Base-by-base conservation (phyloP, 2,888 invertebrate species). In the Nemoura dubitans region DNA sequence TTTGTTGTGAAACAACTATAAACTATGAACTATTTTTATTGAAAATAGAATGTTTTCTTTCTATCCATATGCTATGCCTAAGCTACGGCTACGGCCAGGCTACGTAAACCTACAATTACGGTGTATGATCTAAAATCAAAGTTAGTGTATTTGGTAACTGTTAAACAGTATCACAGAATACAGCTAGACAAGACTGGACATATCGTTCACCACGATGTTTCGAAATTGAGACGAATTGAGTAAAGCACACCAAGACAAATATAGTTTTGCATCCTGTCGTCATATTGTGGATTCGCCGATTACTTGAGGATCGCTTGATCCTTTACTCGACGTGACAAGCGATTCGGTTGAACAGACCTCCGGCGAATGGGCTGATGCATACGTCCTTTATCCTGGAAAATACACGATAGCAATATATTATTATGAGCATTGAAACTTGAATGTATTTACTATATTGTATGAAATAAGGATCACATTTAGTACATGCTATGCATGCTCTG, bases 161-260 rank as follows among this genome's bases (percentile, higher is more conserved):
- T n/a, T 28, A 42, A 26, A 83, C 5, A 83, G 30, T 83, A 83
- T 83, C 83, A 83, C 83, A 83, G 83, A 26, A 83, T 36, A 83
- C 36, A 83, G 83, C 83, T 42, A 83, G 83, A 83, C 26, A 83
- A 83, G 83, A 83, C 83, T 43, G 29, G 26, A 26, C 7, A 5
- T 1, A 83, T 21, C 16, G 21, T 6, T 26, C 21, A 82, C 21
- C 42, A 43, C 43, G 36, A n/a, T 36, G 43, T 26, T 16, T 25
- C n/a, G 81, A 29, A 29, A 14, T 27, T 27, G n/a, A 81, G 14
- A 43, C 3, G 83, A 83, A n/a, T 36, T 83, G n/a, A 83, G 25
- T 36, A 14, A 83, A 83, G 83, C 83, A 83, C 83, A 83, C 83
- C 26, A 43, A 83, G 83, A 83, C 83, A 83, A 43, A n/a, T n/a